Percentiles rank a stretch among this genome's conserved stretches.
These are phyloP conservation scores for Cantharis nigra DNA, from an alignment of 2,888 invertebrate genomes.

Conservation along the genomic window DNA sequence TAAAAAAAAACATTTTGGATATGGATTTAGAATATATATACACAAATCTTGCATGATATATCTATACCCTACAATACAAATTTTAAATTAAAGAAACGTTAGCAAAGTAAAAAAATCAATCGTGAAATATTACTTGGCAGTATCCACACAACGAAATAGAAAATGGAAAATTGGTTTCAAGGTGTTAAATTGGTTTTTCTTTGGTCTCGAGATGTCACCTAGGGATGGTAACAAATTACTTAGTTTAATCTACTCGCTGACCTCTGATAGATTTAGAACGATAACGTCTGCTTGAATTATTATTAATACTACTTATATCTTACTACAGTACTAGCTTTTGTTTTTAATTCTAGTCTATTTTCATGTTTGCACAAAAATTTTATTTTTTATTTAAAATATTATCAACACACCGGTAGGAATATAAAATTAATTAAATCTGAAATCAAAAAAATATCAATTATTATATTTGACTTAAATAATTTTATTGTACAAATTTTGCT, in stretches of 20 bases:
- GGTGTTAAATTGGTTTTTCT: not conserved
- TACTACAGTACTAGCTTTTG: not conserved
- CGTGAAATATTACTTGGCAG: not conserved
- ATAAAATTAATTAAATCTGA: not conserved
- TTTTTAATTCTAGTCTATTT: not conserved
- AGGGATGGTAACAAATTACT: not conserved
- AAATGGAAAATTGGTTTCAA: not conserved
- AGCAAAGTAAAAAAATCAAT: not conserved
- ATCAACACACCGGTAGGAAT: not conserved
- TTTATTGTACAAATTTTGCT: conserved; percentile 1
- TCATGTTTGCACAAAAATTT: not conserved
- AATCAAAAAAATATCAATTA: not conserved
- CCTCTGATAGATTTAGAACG: not conserved
- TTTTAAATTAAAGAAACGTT: not conserved
- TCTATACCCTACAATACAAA: not conserved
- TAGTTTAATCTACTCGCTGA: not conserved
- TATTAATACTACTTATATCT: not conserved
- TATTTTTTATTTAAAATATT: not conserved
- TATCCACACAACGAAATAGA: not conserved
- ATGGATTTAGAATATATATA: not conserved
- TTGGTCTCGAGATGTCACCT: not conserved
- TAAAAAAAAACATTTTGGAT: not conserved
- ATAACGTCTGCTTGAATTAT: not conserved
- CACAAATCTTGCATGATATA: not conserved
- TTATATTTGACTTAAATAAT: not conserved